A percentile compares a stretch with the other conserved stretches of the same genome.
These are phyloP conservation scores for Potamilus streckersoni DNA, from an alignment of 1,140 invertebrate genomes.

Conservation along the genomic window DNA sequence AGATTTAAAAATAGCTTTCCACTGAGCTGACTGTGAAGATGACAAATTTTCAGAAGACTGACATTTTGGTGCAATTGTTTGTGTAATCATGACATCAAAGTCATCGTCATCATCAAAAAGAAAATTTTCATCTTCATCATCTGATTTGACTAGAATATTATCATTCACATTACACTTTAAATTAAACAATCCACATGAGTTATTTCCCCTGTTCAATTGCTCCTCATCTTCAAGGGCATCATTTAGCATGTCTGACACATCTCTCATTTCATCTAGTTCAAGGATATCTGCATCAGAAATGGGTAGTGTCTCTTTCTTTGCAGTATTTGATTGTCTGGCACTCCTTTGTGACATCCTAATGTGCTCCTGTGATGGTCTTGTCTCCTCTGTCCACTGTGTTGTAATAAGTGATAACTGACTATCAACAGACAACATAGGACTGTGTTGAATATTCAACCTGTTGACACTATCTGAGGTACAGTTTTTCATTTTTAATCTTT, in stretches of 20 bases:
- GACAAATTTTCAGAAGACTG: neutral
- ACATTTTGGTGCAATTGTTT: neutral
- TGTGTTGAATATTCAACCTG: too few relatives aligned
- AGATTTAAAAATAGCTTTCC: neutral
- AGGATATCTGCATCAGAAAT: too few relatives aligned
- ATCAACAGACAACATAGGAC: too few relatives aligned
- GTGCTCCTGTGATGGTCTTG: too few relatives aligned
- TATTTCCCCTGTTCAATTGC: neutral
- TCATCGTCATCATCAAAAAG: neutral
- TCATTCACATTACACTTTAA: neutral
- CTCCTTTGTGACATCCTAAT: too few relatives aligned
- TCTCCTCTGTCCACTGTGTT: too few relatives aligned
- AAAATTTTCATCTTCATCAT: neutral
- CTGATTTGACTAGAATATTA: neutral
- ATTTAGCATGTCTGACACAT: constrained; percentile 20
- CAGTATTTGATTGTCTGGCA: too few relatives aligned
- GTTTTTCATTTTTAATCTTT: too few relatives aligned
- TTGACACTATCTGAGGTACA: too few relatives aligned
- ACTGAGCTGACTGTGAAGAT: neutral
- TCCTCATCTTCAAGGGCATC: constrained; percentile 9
- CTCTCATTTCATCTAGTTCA: neutral
- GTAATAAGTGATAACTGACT: too few relatives aligned
- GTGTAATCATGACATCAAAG: neutral
- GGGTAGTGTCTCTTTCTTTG: too few relatives aligned
- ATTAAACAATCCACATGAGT: neutral